phyloP scores from a whole-genome alignment of 1,140 invertebrate genomes.

The Polypedilum vanderplanki region DNA sequence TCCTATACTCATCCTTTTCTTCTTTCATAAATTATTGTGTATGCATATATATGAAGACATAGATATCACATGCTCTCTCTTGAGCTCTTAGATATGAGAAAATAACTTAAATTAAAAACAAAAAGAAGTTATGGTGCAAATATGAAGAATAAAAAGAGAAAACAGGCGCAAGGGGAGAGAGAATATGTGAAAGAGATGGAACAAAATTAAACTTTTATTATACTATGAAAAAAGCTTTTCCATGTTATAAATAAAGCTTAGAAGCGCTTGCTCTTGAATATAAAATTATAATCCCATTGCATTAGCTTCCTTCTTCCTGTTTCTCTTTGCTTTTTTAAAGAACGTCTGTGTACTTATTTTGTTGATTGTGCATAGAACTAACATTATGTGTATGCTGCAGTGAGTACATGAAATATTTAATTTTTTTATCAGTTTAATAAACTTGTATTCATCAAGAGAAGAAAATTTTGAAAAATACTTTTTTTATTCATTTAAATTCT shows the following conservation, averaged over 20 bases:
- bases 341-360: not conserved
- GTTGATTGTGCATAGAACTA: too few species aligned
- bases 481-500: too few species aligned
- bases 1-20: not conserved
- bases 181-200: not conserved
- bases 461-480: too few species aligned
- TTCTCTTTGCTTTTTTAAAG: not conserved
- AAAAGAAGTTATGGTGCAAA: not conserved
- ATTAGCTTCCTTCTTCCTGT: not conserved
- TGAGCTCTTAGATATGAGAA: not conserved
- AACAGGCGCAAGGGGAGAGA: too few species aligned
- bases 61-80: not conserved
- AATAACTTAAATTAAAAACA: constrained; percentile 9
- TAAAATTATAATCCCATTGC: constrained; percentile 16
- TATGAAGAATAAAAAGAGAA: not conserved
- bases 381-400: too few species aligned
- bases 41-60: not conserved
- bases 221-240: constrained; percentile 19
- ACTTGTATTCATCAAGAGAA: too few species aligned
- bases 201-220: constrained; percentile 26
- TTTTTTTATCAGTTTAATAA: too few species aligned
- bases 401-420: too few species aligned
- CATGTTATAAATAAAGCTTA: constrained; percentile 28
- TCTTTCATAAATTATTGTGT: not conserved
- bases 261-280: constrained; percentile 9